A percentile compares a stretch with the other conserved stretches of the same genome.
Conservation (phyloP, 2,113 vertebrate species). For the Rostratula benghalensis region DNA sequence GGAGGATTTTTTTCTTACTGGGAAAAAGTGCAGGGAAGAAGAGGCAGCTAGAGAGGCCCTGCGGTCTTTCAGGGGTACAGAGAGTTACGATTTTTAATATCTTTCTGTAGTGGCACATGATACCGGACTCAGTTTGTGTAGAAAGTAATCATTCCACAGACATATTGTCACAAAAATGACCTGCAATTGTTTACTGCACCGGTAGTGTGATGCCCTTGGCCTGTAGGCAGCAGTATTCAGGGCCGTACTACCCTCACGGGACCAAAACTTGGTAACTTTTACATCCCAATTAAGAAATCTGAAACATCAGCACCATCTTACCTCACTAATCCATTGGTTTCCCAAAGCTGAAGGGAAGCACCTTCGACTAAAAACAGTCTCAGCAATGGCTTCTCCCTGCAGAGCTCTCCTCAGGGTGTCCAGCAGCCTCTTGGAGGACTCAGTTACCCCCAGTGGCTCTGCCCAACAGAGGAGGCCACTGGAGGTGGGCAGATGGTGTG, state of each 20-base stretch:
- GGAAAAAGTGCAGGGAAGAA: not conserved
- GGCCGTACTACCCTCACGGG: not conserved
- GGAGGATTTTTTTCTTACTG: not conserved
- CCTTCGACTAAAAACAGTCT: rapidly evolving
- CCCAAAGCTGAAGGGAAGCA: not conserved
- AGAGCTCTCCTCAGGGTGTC: not conserved
- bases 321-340: rapidly evolving
- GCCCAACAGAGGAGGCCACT: not conserved
- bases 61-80: too few relatives aligned
- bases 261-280: not conserved
- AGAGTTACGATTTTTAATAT: not conserved
- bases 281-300: not conserved
- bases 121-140: not conserved
- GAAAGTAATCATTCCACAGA: not conserved
- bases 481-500: rapidly evolving
- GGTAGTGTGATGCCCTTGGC: not conserved
- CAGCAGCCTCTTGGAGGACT: rapidly evolving
- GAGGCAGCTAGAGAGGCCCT: rapidly evolving
- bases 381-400: not conserved
- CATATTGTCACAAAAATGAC: not conserved
- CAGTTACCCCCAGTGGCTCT: rapidly evolving
- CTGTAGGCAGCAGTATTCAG: not conserved
- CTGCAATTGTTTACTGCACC: not conserved
- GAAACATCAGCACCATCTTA: not conserved
- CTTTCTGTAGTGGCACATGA: not conserved